These are phyloP conservation scores for Antechinus stuartii DNA, from an alignment of 2,113 vertebrate genomes.

Conservation along the genomic window DNA sequence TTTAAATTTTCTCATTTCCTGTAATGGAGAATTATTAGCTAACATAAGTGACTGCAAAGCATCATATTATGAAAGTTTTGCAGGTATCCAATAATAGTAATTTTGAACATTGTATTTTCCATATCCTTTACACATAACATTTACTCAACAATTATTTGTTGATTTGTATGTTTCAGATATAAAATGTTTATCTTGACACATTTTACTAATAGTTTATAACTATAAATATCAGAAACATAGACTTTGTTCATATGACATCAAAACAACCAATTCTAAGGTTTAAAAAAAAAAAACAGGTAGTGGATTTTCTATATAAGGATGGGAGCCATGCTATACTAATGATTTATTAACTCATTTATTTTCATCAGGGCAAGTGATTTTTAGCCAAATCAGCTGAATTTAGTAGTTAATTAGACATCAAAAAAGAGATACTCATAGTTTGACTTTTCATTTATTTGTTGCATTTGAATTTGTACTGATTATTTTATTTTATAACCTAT, in stretches of 20 bases:
- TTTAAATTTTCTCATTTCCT: not conserved
- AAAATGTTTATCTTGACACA: not conserved
- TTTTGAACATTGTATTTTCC: slow-evolving; percentile 23
- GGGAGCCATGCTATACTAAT: not conserved
- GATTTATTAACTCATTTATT: not conserved
- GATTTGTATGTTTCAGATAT: not conserved
- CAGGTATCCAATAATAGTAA: not conserved
- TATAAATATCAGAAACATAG: not conserved
- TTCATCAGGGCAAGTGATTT: not conserved
- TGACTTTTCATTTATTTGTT: not conserved
- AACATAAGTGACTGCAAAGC: not conserved
- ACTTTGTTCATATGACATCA: not conserved
- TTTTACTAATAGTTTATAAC: not conserved
- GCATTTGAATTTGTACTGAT: slow-evolving; percentile 55
- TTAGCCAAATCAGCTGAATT: slow-evolving; percentile 4
- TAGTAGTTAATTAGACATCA: not conserved
- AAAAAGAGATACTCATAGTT: not conserved
- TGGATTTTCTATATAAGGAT: not conserved
- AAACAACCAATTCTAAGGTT: not conserved
- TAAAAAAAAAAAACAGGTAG: not conserved
- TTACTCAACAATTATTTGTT: not conserved
- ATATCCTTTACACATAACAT: slow-evolving; percentile 18
- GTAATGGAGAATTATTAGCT: not conserved
- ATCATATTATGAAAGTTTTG: not conserved
- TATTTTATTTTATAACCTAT: slow-evolving; percentile 1